Percentiles rank a stretch among this genome's conserved stretches.
phyloP scores from a whole-genome alignment of 1,140 invertebrate genomes.

The Ooceraea biroi region DNA sequence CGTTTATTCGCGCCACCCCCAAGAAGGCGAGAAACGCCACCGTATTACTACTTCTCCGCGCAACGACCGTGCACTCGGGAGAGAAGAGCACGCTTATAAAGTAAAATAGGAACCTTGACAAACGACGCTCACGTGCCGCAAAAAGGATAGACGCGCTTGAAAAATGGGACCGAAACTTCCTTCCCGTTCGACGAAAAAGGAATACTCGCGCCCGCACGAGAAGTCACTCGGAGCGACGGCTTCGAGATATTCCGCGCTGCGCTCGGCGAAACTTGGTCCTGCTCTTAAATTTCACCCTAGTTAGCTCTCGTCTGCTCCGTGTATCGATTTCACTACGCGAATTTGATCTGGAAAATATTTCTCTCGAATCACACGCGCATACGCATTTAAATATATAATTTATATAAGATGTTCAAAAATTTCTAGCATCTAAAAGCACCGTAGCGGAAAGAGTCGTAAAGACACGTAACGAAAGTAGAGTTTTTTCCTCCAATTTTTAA shows the following conservation, averaged over 20 bases:
- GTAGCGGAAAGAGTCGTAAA: neutral
- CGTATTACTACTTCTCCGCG: conserved; percentile 8
- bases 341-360: neutral
- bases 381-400: neutral
- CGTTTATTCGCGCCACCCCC: conserved; percentile 16
- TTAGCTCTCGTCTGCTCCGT: neutral
- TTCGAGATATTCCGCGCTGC: conserved; percentile 31
- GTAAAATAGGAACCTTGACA: conserved; percentile 59
- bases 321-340: neutral
- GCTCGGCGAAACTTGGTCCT: neutral
- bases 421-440: neutral
- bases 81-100: conserved; percentile 38
- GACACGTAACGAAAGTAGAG: conserved; percentile 1
- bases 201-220: conserved; percentile 44
- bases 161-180: conserved; percentile 59
- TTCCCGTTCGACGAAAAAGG: conserved; percentile 55
- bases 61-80: neutral
- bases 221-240: conserved; percentile 43
- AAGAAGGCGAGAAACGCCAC: neutral
- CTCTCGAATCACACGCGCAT: too few species aligned
- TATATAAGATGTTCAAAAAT: neutral
- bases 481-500: neutral
- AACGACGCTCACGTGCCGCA: conserved; percentile 59
- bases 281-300: too few species aligned
- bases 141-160: conserved; percentile 57